Evolutionary conservation across 2,888 invertebrate species (phyloP).

Genomic region (Macrophya alboannulata): DNA sequence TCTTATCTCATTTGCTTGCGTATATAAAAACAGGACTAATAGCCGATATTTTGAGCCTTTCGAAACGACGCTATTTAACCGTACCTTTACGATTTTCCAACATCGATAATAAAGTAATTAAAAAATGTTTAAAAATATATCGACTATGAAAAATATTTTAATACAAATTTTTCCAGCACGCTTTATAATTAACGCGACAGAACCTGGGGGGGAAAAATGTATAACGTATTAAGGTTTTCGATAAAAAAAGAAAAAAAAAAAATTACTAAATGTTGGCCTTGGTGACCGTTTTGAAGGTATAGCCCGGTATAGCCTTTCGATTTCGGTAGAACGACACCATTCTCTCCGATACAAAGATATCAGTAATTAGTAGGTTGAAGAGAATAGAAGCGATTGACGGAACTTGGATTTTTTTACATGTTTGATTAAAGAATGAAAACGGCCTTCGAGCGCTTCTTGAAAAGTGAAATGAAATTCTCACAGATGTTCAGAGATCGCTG

Average conservation of each 20-base stretch:
- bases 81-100: neutral
- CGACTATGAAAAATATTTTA: neutral
- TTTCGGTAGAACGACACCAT: conserved; percentile 50
- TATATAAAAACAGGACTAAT: neutral
- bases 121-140: neutral
- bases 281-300: conserved; percentile 1
- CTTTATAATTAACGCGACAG: neutral
- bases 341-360: neutral
- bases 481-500: neutral
- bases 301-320: conserved; percentile 62
- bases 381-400: conserved; percentile 10
- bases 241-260: neutral
- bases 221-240: neutral
- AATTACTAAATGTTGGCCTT: neutral
- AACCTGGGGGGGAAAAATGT: neutral
- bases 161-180: neutral
- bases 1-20: neutral
- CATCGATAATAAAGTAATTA: neutral
- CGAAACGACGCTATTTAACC: neutral
- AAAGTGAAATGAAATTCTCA: conserved; percentile 23
- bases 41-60: conserved; percentile 4
- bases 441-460: neutral
- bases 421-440: conserved; percentile 45
- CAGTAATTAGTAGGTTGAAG: conserved; percentile 21
- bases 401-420: neutral